Base-by-base conservation (phyloP, 2,113 vertebrate genomes). In the Polypterus senegalus region DNA sequence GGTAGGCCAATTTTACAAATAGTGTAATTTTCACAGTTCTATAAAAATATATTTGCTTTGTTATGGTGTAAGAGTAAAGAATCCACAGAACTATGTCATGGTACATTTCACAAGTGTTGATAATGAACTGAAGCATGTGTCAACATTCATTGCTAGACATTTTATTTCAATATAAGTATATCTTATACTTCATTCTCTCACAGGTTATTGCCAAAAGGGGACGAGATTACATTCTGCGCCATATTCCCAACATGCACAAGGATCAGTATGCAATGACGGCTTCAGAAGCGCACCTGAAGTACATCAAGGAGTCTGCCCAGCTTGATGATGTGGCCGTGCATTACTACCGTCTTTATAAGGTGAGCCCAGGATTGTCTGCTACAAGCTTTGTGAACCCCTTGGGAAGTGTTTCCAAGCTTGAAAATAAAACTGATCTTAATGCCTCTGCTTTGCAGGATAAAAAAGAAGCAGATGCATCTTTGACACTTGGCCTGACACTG, bases 231-330 rank as follows among this genome's bases (percentile, higher is more conserved):
- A 97, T 99, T 85, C 83, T 98, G 74, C 91, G 95, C 71, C 95
- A 99, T 53, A 91, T 97, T 62, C 96, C 96, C 0, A 94, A 92
- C 79, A 99, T 99, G 92, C 96, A 99, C 89, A 96, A 94, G 59
- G 96, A 99, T 72, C 96, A 98, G 86, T 95, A 93, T 57, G 92
- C 93, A n/a, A 88, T 98, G 73, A 94, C 92, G 0, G 95, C 92
- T 45, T 93, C 94, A 0, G 95, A 98, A 73, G 94, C 95, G 0
- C 89, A 97, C 43, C 91, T 99, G 43, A 97, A 95, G 61, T 99
- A 96, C 77, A 97, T 99, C 66, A 98, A 96, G 76, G 94, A 99
- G 79, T 91, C 93, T 0, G 91, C 93, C 2, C 86, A 91, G 44
- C 90, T 99, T 9, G 96, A 99, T 0, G 96, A 99, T 0, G 93